Evolutionary conservation across 2,797 vertebrate species (phyloP).

Genomic region (Clarias platycephalus): DNA sequence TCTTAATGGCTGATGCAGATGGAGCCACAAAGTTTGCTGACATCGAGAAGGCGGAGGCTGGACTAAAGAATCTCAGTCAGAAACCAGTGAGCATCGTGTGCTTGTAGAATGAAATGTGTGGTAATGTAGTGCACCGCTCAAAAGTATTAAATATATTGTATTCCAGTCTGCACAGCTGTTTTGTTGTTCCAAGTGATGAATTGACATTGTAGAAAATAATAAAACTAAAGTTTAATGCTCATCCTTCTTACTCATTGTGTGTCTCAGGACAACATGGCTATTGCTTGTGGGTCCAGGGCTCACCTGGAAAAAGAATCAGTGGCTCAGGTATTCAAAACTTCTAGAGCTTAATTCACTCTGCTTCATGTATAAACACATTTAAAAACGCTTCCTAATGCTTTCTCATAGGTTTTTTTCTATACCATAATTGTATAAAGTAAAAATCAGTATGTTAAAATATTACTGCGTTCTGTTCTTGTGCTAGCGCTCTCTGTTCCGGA

Average conservation of each 20-base stretch:
- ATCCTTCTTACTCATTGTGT: background rate
- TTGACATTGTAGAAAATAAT: background rate
- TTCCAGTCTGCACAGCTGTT: background rate
- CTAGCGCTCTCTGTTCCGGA: slow-evolving; percentile 90
- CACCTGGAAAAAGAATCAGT: slow-evolving; percentile 91
- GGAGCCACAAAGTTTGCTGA: slow-evolving; percentile 95
- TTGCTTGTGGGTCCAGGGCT: slow-evolving; percentile 93
- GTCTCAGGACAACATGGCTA: slow-evolving; percentile 86
- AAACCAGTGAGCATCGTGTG: slow-evolving; percentile 78
- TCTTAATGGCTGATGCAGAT: slow-evolving; percentile 97
- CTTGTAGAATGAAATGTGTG: background rate
- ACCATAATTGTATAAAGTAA: background rate
- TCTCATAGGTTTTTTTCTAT: background rate
- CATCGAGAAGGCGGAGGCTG: slow-evolving; percentile 88
- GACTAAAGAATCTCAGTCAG: slow-evolving; percentile 75
- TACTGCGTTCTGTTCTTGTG: slow-evolving; percentile 23
- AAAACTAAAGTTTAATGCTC: background rate
- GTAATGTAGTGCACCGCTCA: background rate
- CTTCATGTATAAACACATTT: background rate
- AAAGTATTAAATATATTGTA: background rate
- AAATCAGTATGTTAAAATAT: background rate
- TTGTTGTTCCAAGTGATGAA: background rate
- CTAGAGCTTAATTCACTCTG: background rate
- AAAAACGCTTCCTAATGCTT: background rate
- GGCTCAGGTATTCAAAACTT: slow-evolving; percentile 78